Evolutionary conservation across 1,140 invertebrate genomes (phyloP).

Genomic region (Trichonephila clavipes): DNA sequence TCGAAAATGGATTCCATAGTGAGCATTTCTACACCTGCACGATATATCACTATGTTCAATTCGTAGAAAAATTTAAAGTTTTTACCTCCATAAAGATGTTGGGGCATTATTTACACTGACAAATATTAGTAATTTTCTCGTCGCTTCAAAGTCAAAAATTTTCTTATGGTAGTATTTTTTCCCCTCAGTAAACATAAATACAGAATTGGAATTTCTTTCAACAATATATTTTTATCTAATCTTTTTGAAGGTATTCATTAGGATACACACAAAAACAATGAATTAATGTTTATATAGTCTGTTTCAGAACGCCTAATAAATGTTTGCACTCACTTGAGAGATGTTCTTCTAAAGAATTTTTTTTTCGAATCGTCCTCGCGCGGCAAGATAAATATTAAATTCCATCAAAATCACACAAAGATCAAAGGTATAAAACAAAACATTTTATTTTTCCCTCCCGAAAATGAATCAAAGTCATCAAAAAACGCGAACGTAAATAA

Average conservation of each 20-base stretch:
- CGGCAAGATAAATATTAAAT: conserved; percentile 9
- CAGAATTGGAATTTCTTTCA: background rate
- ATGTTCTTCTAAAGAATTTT: background rate
- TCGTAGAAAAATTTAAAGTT: too few species aligned
- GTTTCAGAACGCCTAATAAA: background rate
- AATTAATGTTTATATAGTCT: background rate
- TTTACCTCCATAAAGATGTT: too few species aligned
- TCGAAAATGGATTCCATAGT: too few species aligned
- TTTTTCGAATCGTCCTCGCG: background rate
- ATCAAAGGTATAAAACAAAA: background rate
- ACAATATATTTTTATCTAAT: background rate
- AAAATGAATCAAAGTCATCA: conserved; percentile 15
- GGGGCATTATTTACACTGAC: too few species aligned
- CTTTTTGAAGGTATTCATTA: background rate
- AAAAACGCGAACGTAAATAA: background rate
- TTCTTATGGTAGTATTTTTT: too few species aligned
- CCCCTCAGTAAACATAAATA: too few species aligned
- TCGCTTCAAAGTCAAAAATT: too few species aligned
- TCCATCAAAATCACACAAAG: background rate
- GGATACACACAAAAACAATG: background rate
- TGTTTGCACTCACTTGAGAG: background rate
- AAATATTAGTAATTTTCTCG: too few species aligned
- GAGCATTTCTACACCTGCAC: too few species aligned
- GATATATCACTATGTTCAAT: too few species aligned
- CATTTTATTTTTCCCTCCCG: background rate